phyloP scores from a whole-genome alignment of 2,113 vertebrate species.

The Lophochroa leadbeateri region DNA sequence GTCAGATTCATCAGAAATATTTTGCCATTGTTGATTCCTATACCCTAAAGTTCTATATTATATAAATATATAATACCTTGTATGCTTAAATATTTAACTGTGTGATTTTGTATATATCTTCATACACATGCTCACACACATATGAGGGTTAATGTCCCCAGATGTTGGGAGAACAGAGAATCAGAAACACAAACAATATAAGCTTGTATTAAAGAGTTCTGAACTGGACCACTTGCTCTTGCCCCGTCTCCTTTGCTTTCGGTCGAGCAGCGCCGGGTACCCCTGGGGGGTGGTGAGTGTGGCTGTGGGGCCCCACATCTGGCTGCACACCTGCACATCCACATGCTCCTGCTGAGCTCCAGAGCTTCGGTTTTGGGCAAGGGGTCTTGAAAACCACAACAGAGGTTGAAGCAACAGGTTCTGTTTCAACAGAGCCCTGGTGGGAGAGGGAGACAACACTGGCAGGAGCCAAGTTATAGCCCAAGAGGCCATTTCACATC shows the following conservation, averaged over 20 bases:
- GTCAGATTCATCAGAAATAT: constrained; percentile 80
- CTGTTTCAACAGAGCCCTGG: background rate
- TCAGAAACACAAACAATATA: constrained; percentile 70
- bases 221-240: constrained; percentile 50
- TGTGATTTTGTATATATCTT: constrained; percentile 76
- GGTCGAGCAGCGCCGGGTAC: fast-evolving
- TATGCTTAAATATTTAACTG: constrained; percentile 77
- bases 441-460: fast-evolving
- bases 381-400: background rate
- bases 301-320: background rate
- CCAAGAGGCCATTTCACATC: background rate
- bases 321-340: background rate
- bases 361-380: background rate
- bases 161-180: constrained; percentile 58
- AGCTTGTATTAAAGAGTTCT: constrained; percentile 75
- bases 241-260: constrained; percentile 58
- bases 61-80: constrained; percentile 85
- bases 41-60: constrained; percentile 85
- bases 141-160: constrained; percentile 64
- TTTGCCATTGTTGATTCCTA: constrained; percentile 85
- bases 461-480: fast-evolving
- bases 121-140: constrained; percentile 50
- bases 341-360: background rate
- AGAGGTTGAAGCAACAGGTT: background rate
- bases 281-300: fast-evolving